Conservation (phyloP, 2,113 vertebrate species). For the Pionites leucogaster region DNA sequence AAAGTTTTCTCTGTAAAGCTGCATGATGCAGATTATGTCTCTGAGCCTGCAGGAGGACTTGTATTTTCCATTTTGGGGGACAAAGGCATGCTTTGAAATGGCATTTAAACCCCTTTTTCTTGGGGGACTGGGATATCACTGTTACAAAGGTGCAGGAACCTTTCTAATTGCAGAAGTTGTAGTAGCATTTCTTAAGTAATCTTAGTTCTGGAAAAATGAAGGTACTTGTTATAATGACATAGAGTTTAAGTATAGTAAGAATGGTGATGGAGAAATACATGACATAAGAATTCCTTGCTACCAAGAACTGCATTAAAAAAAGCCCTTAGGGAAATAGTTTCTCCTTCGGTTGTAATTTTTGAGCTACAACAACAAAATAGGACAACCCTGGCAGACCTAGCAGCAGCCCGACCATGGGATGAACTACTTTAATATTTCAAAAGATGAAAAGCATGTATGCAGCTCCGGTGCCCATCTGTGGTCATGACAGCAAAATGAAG, state of each 20-base stretch:
- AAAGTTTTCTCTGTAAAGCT: not conserved
- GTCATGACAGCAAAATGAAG: conserved; percentile 18
- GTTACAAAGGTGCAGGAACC: not conserved
- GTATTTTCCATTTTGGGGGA: not conserved
- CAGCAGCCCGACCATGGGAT: conserved; percentile 15
- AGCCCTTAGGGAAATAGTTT: conserved; percentile 41
- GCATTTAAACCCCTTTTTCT: not conserved
- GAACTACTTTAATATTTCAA: conserved; percentile 51
- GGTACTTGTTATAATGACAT: not conserved
- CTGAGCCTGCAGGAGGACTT: not conserved
- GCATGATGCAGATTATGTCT: not conserved
- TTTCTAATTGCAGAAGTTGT: not conserved
- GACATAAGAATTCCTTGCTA: not conserved
- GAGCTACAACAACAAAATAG: conserved; percentile 4
- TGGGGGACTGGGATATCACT: not conserved
- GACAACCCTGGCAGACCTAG: not conserved
- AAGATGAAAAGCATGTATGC: not conserved
- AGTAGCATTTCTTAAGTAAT: not conserved
- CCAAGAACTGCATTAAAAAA: not conserved
- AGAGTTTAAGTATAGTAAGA: not conserved
- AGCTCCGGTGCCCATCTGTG: not conserved
- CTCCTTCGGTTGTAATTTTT: conserved; percentile 41
- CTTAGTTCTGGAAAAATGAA: not conserved
- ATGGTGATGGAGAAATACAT: not conserved
- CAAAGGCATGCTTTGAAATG: not conserved